phyloP scores from a whole-genome alignment of 2,888 invertebrate species.

The Chromoteleia sp. region DNA sequence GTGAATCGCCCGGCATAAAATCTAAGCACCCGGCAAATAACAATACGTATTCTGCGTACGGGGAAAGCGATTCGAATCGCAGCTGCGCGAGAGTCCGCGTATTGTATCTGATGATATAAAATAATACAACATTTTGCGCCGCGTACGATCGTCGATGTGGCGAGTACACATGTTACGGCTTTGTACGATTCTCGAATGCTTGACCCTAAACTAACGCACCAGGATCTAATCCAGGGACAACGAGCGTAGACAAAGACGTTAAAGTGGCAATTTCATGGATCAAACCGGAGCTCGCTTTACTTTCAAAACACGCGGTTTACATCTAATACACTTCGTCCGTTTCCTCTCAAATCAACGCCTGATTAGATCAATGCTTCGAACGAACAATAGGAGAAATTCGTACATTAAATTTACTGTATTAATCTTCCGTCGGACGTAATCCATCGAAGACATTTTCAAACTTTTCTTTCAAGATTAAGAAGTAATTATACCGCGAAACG shows the following conservation, averaged over 20 bases:
- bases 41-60: constrained; percentile 52
- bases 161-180: constrained; percentile 52
- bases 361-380: constrained; percentile 11
- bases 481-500: too few relatives aligned
- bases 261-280: constrained; percentile 56
- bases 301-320: constrained; percentile 33
- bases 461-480: too few relatives aligned
- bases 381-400: constrained; percentile 29
- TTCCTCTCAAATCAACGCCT: constrained; percentile 28
- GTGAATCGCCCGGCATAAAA: constrained; percentile 42
- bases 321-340: constrained; percentile 32
- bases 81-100: constrained; percentile 22
- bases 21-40: constrained; percentile 24
- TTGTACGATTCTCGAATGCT: constrained; percentile 32
- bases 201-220: constrained; percentile 63
- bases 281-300: constrained; percentile 6
- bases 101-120: constrained; percentile 59
- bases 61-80: constrained; percentile 60
- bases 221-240: constrained; percentile 51
- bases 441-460: too few relatives aligned
- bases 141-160: background rate
- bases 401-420: too few relatives aligned
- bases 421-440: too few relatives aligned
- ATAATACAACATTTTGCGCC: constrained; percentile 41
- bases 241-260: constrained; percentile 48